Conservation (phyloP, 2,888 invertebrate species). For the Noctua janthe region DNA sequence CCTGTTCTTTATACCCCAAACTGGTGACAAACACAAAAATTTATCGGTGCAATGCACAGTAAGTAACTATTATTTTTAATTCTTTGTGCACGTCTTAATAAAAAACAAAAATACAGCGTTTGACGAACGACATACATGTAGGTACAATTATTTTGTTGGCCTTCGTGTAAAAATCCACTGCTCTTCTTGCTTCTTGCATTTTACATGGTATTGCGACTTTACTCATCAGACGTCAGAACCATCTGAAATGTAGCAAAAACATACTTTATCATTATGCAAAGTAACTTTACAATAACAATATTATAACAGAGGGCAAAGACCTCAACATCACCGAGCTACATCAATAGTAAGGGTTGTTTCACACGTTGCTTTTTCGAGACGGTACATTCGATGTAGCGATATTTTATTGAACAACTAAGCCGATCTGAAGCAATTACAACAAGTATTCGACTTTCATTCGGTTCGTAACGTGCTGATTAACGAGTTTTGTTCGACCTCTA, state of each 20-base stretch:
- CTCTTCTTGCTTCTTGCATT: constrained; percentile 1
- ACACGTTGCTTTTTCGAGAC: neutral
- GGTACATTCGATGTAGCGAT: neutral
- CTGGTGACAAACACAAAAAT: no score
- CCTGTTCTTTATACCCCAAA: no score
- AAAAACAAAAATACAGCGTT: neutral
- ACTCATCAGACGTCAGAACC: neutral
- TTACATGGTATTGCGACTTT: neutral
- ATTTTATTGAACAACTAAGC: neutral
- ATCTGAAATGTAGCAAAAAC: constrained; percentile 4
- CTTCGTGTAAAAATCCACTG: neutral
- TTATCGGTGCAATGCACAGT: no score
- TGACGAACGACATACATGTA: neutral
- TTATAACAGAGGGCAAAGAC: neutral
- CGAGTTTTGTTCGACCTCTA: neutral
- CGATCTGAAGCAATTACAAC: neutral
- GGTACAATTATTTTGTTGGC: neutral
- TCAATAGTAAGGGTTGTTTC: neutral
- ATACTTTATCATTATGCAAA: neutral
- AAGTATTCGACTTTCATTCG: neutral
- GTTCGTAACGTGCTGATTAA: neutral
- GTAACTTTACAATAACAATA: neutral
- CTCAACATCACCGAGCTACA: neutral
- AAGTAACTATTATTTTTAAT: no score
- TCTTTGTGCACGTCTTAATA: neutral